phyloP scores from a whole-genome alignment of 30 jellyfish, hydroid and myxozoan species.

The Clytia hemisphaerica region DNA sequence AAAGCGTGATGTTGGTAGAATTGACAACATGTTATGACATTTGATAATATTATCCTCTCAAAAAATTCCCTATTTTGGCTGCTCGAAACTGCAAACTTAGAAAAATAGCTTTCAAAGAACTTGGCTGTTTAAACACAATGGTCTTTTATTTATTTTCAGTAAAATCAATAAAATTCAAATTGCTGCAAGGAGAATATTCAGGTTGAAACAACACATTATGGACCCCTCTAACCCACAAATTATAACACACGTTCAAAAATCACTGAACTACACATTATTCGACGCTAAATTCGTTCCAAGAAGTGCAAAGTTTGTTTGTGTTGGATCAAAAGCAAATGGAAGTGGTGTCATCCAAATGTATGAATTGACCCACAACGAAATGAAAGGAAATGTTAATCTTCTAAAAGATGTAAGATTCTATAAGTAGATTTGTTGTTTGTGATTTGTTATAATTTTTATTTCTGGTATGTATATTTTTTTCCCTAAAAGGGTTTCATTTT shows the following conservation, averaged over 20 bases:
- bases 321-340: constrained; percentile 93
- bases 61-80: too few relatives aligned
- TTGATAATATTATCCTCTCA: too few relatives aligned
- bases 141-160: too few relatives aligned
- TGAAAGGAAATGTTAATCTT: constrained; percentile 67
- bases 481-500: too few relatives aligned
- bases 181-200: too few relatives aligned
- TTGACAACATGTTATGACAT: too few relatives aligned
- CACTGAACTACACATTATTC: constrained; percentile 71
- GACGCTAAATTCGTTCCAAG: constrained; percentile 95
- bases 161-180: too few relatives aligned
- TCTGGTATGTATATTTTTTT: background rate
- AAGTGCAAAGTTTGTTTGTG: constrained; percentile 89
- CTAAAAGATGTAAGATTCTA: constrained; percentile 57
- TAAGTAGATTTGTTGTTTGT: background rate
- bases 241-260: constrained; percentile 74
- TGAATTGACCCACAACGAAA: constrained; percentile 48
- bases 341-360: constrained; percentile 83
- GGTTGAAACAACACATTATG: too few relatives aligned
- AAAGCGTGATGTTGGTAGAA: too few relatives aligned
- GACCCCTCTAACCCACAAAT: constrained; percentile 98
- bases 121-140: too few relatives aligned
- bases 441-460: background rate
- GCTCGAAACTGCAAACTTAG: too few relatives aligned
- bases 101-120: too few relatives aligned